Conservation (phyloP, 1,140 invertebrate genomes). For the Papilio aristodemus region DNA sequence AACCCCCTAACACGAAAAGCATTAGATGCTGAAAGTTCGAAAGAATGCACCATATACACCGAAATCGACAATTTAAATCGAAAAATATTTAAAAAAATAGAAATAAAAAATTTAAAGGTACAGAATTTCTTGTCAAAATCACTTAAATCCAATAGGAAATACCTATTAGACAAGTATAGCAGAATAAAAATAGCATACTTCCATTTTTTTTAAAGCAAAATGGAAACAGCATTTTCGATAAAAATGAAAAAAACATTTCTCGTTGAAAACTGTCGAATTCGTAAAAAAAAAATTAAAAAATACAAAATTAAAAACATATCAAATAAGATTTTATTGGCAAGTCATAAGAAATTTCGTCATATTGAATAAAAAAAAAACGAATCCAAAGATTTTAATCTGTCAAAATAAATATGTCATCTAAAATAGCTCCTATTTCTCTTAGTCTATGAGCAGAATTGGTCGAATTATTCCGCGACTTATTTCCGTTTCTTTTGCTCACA, state of each 20-base stretch:
- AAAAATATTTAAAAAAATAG: slow-evolving; percentile 41
- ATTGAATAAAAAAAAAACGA: slow-evolving; percentile 22
- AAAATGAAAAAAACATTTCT: slow-evolving; percentile 26
- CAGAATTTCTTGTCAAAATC: slow-evolving; percentile 5
- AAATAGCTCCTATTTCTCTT: slow-evolving; percentile 27
- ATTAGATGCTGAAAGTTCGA: slow-evolving; percentile 60
- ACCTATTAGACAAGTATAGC: slow-evolving; percentile 23
- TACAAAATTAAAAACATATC: background rate
- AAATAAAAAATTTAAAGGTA: no score
- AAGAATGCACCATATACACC: slow-evolving; percentile 55
- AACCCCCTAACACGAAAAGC: slow-evolving; percentile 58
- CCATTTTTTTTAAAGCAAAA: slow-evolving; percentile 29
- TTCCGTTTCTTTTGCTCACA: background rate
- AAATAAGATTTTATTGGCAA: slow-evolving; percentile 40
- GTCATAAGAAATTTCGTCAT: slow-evolving; percentile 37
- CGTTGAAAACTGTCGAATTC: slow-evolving; percentile 7
- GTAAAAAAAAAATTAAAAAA: background rate
- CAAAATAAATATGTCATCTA: slow-evolving; percentile 41
- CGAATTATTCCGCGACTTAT: background rate
- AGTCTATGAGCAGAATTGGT: slow-evolving; percentile 6
- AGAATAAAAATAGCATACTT: slow-evolving; percentile 6
- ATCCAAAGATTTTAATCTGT: slow-evolving; percentile 22
- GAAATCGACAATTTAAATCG: slow-evolving; percentile 38
- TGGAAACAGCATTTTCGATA: slow-evolving; percentile 6
- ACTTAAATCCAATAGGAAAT: slow-evolving; percentile 27